Base-by-base conservation (phyloP, 2,113 vertebrate genomes). In the Picathartes gymnocephalus region DNA sequence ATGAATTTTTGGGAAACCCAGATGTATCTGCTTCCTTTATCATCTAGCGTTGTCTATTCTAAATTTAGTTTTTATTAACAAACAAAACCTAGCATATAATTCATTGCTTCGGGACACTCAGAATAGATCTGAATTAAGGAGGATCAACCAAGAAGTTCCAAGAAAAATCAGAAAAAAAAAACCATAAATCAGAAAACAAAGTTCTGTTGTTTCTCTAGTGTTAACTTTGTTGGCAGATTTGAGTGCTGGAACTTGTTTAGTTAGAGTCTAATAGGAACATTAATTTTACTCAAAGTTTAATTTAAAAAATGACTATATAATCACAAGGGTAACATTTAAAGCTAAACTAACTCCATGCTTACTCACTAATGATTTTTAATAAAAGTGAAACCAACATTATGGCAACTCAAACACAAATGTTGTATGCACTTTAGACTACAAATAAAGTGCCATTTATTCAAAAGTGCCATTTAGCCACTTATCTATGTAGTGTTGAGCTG, bases 391-490 rank as follows among this genome's bases (percentile, higher is more conserved):
- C 40, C 9, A 89, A 18, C 57, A 79, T 94, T 95, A 77, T 19
- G 10, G 74, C 57, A 83, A 72, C 88, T 93, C 91, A 69, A 81
- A 65, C 27, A 47, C 57, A 91, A 90, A 42, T 28, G 3, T n/a
- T 47, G 7, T 7, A 6, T 20, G 45, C 24, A 65, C 40, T 79
- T 77, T 44, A 89, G 64, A 95, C 57, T 68, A 81, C 78, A 88
- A 95, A 93, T 40, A 86, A 94, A 96, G 88, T 44, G 53, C 40
- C 90, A 45, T 95, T 97, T 96, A 92, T 69, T 64, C 80, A 95
- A 86, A 93, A 96, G 57, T n/a, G 93, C 83, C 53, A 37, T 86
- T 86, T 51, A 77, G 45, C 37, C 33, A 68, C 74, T 97, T 88
- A 87, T 90, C 74, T 96, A 23, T 35, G 27, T 39, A 69, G 45